phyloP scores from a whole-genome alignment of 2,797 vertebrate genomes.

The Uromys caudimaculatus region DNA sequence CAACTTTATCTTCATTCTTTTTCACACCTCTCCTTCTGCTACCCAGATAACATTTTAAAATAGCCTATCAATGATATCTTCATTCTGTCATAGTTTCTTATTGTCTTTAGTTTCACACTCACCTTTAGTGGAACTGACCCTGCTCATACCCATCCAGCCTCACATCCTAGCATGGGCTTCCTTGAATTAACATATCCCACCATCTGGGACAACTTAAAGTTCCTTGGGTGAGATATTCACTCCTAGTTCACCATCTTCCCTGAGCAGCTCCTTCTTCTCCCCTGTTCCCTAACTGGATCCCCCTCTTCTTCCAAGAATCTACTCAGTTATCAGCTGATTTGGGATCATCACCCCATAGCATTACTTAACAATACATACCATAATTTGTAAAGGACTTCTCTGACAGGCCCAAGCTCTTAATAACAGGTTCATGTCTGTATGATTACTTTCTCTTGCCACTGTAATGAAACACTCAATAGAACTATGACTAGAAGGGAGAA shows the following conservation, averaged over 20 bases:
- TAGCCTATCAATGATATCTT: not conserved
- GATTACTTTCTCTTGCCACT: not conserved
- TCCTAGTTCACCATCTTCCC: not conserved
- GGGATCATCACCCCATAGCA: not conserved
- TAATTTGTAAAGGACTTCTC: not conserved
- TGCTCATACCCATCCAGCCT: not conserved
- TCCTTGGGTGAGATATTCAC: not conserved
- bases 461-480: not conserved
- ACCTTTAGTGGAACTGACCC: not conserved
- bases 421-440: not conserved
- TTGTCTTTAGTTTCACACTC: not conserved
- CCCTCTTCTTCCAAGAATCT: not conserved
- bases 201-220: not conserved
- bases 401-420: not conserved
- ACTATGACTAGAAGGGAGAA: not conserved
- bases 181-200: not conserved
- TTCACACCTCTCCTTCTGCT: not conserved
- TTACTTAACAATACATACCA: not conserved
- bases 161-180: not conserved
- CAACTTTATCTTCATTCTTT: not conserved
- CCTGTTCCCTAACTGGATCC: not conserved
- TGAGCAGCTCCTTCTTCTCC: not conserved
- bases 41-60: conserved; percentile 26
- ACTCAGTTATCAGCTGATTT: not conserved
- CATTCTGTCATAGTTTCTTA: not conserved